Conservation (phyloP, 2,888 invertebrate species). For the Neuroscelio doddi region DNA sequence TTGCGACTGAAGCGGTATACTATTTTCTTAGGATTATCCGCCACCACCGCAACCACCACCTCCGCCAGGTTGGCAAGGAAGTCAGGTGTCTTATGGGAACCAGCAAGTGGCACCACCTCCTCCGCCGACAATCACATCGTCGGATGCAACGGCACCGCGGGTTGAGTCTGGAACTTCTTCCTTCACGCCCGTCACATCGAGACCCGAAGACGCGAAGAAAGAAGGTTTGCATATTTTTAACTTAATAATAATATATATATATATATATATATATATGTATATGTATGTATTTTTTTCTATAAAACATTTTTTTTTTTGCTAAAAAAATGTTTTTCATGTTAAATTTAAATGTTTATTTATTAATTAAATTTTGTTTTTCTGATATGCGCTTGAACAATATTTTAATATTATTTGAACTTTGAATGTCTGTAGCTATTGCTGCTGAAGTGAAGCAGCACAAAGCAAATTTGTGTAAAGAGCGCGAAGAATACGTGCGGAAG, state of each 20-base stretch:
- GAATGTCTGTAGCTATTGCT: slow-evolving; percentile 78
- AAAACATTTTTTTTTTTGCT: too few relatives aligned
- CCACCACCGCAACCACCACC: slow-evolving; percentile 58
- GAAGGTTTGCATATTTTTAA: slow-evolving; percentile 70
- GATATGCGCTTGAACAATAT: too few relatives aligned
- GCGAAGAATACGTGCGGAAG: slow-evolving; percentile 87
- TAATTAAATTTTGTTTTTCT: too few relatives aligned
- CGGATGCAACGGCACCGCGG: slow-evolving; percentile 48
- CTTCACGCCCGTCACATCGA: slow-evolving; percentile 52
- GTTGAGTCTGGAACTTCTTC: slow-evolving; percentile 56
- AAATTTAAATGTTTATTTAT: too few relatives aligned
- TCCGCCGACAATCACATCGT: slow-evolving; percentile 54
- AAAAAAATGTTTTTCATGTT: too few relatives aligned
- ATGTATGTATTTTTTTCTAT: too few relatives aligned
- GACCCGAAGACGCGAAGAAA: slow-evolving; percentile 70
- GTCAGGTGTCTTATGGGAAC: slow-evolving; percentile 66
- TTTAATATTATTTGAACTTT: slow-evolving; percentile 1
- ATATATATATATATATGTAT: too few relatives aligned
- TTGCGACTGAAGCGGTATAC: slow-evolving; percentile 43
- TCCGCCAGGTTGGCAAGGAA: slow-evolving; percentile 67
- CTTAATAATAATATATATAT: too few relatives aligned
- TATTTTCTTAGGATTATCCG: slow-evolving; percentile 66
- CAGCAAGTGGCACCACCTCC: slow-evolving; percentile 65
- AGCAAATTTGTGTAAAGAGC: slow-evolving; percentile 84
- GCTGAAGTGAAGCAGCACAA: slow-evolving; percentile 88